Evolutionary conservation across 2,797 vertebrate genomes (phyloP).

Genomic region (Moxostoma hubbsi): DNA sequence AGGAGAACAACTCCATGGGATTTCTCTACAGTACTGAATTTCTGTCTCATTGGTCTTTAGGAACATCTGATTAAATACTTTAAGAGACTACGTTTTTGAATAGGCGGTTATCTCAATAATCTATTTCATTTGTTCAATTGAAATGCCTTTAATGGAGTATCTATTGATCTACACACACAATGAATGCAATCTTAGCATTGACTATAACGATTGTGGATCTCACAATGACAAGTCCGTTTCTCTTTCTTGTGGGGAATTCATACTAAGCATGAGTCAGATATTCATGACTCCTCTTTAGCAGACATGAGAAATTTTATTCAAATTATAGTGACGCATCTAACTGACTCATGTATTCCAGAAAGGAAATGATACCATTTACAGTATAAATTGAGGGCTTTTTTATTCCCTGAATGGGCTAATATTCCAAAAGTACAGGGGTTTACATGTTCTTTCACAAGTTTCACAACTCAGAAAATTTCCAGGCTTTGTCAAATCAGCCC

Average conservation of each 20-base stretch:
- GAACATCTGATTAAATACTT: background rate
- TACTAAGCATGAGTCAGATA: conserved; percentile 41
- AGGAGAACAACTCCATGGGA: background rate
- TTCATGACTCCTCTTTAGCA: conserved; percentile 5
- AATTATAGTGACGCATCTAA: conserved; percentile 8
- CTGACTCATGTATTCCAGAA: conserved; percentile 43
- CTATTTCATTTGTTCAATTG: too few species aligned
- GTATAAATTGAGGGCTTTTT: conserved; percentile 28
- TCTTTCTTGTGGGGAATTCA: conserved; percentile 36
- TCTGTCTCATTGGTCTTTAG: background rate
- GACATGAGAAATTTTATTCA: conserved; percentile 27
- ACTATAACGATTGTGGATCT: background rate
- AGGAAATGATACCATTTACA: conserved; percentile 39
- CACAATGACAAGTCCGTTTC: background rate
- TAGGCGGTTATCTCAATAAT: background rate
- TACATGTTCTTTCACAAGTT: conserved; percentile 29
- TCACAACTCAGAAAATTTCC: conserved; percentile 14
- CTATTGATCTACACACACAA: background rate
- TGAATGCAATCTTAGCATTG: background rate
- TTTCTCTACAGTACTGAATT: conserved; percentile 23
- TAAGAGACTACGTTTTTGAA: background rate
- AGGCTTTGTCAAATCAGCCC: conserved; percentile 1
- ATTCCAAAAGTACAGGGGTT: background rate
- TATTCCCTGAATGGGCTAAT: background rate
- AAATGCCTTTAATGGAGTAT: background rate